A percentile compares a stretch with the other conserved stretches of the same genome.
phyloP scores from a whole-genome alignment of 1,140 invertebrate species.

The Polypedilum vanderplanki region DNA sequence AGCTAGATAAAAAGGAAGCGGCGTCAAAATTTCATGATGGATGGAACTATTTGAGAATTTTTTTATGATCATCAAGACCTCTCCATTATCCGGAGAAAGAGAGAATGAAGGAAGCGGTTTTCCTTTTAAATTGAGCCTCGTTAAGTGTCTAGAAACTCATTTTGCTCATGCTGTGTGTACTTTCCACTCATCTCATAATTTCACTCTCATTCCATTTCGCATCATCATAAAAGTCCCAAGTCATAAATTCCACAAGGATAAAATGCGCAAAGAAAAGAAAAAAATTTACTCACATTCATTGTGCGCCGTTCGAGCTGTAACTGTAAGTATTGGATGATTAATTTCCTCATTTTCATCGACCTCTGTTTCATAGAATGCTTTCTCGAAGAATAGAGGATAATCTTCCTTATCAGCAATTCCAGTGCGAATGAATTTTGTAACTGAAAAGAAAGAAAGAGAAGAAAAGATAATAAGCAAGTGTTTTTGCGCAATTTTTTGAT shows the following conservation, averaged over 20 bases:
- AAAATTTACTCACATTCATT: conserved; percentile 53
- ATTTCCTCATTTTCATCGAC: conserved; percentile 65
- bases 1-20: too few relatives aligned
- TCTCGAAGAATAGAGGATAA: conserved; percentile 62
- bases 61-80: background rate
- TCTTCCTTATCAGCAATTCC: conserved; percentile 59
- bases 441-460: conserved; percentile 41
- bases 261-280: background rate
- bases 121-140: background rate
- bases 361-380: conserved; percentile 58
- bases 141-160: conserved; percentile 5
- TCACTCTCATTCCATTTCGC: conserved; percentile 1
- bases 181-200: background rate
- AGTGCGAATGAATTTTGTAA: conserved; percentile 49
- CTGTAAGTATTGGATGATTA: conserved; percentile 58
- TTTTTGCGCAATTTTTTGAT: conserved; percentile 37
- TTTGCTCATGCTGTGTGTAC: background rate
- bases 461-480: conserved; percentile 25
- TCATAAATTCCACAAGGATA: conserved; percentile 13
- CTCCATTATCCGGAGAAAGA: background rate
- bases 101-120: background rate
- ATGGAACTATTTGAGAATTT: background rate
- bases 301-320: conserved; percentile 57
- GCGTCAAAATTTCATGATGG: background rate
- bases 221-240: conserved; percentile 12